Percentiles rank a stretch among this genome's conserved stretches.
phyloP scores from a whole-genome alignment of 1,140 invertebrate genomes.

The Drosophila gunungcola region DNA sequence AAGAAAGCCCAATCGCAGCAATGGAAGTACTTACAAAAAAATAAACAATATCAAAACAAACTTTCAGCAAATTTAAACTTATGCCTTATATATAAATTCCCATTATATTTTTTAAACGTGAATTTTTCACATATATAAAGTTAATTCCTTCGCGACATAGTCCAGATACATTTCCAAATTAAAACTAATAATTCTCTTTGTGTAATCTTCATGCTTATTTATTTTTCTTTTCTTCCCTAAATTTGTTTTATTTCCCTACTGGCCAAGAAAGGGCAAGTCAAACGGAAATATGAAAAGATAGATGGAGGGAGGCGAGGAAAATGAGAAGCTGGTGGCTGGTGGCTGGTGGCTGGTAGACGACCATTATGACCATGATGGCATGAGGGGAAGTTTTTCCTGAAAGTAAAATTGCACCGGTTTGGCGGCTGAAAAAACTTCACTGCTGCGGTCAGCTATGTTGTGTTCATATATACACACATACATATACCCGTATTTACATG shows the following conservation, averaged over 20 bases:
- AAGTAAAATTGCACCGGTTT: constrained; percentile 43
- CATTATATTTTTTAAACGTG: too few species aligned
- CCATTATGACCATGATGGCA: not conserved
- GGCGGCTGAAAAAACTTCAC: constrained; percentile 6
- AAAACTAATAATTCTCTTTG: not conserved
- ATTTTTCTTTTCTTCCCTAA: not conserved
- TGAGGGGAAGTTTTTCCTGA: constrained; percentile 32
- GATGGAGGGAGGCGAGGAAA: not conserved
- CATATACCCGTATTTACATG: constrained; percentile 3
- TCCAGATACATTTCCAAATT: not conserved
- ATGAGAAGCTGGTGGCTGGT: not conserved
- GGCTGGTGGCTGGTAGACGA: not conserved
- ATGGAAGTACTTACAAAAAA: too few species aligned
- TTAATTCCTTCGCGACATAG: too few species aligned
- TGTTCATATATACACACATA: constrained; percentile 9
- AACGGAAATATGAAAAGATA: constrained; percentile 19
- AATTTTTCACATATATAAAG: too few species aligned
- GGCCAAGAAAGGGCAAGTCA: constrained; percentile 27
- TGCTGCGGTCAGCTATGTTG: constrained; percentile 14
- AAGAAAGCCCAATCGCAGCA: too few species aligned
- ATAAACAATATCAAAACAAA: too few species aligned
- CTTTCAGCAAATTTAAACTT: too few species aligned
- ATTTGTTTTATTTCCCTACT: not conserved
- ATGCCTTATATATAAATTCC: too few species aligned
- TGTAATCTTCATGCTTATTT: not conserved